phyloP scores from a whole-genome alignment of 1,140 invertebrate species.

The Glomeris maerens region DNA sequence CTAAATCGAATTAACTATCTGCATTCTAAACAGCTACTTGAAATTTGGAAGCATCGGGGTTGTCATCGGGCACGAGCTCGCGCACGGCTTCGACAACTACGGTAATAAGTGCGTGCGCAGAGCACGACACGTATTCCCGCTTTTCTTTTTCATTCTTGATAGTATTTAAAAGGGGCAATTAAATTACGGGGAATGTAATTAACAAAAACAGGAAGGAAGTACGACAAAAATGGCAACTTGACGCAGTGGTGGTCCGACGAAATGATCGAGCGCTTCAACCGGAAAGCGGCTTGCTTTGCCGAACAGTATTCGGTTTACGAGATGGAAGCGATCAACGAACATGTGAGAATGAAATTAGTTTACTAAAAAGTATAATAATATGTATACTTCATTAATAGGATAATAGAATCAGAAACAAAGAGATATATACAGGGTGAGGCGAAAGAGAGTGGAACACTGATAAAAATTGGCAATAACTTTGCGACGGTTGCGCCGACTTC shows the following conservation, averaged over 20 bases:
- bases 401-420: too few species aligned
- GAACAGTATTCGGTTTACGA: conserved; percentile 36
- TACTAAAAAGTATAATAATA: background rate
- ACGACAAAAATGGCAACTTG: conserved; percentile 38
- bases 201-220: conserved; percentile 34
- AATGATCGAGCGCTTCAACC: conserved; percentile 39
- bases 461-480: too few species aligned
- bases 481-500: too few species aligned
- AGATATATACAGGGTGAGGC: too few species aligned
- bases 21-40: conserved; percentile 26
- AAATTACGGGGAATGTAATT: conserved; percentile 12
- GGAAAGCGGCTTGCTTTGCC: conserved; percentile 43
- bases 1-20: conserved; percentile 27
- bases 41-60: conserved; percentile 42
- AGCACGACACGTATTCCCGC: background rate
- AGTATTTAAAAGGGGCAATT: conserved; percentile 6
- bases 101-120: too few species aligned
- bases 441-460: too few species aligned
- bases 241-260: conserved; percentile 43
- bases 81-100: conserved; percentile 39
- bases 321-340: conserved; percentile 27
- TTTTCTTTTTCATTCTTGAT: conserved; percentile 3
- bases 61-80: conserved; percentile 41
- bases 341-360: conserved; percentile 21
- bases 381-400: background rate